A percentile compares a stretch with the other conserved stretches of the same genome.
Evolutionary conservation across 2,797 vertebrate species (phyloP).

Genomic region (Hemibagrus guttatus): DNA sequence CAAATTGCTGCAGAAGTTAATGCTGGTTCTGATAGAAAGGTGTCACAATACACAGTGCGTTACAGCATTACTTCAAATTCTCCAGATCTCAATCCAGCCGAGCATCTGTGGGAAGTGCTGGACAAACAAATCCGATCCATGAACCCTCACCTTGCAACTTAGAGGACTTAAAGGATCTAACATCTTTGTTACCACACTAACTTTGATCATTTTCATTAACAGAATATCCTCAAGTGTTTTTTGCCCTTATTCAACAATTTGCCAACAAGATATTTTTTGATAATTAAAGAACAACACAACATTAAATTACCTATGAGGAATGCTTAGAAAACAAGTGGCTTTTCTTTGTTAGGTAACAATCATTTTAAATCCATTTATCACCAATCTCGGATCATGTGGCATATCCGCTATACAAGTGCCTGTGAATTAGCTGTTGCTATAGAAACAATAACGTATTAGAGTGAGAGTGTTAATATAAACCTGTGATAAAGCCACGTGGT

Average conservation of each 20-base stretch:
- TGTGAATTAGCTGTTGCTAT: not conserved
- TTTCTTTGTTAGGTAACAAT: not conserved
- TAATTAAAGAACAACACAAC: not conserved
- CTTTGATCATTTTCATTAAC: not conserved
- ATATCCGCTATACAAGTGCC: not conserved
- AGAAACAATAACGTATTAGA: constrained; percentile 2
- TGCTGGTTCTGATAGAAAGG: too few relatives aligned
- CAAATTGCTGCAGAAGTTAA: too few relatives aligned
- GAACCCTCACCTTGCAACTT: too few relatives aligned
- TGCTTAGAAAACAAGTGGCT: not conserved
- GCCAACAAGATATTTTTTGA: not conserved
- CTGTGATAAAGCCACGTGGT: not conserved
- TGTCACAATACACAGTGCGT: too few relatives aligned
- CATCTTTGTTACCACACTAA: not conserved
- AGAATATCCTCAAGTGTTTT: not conserved
- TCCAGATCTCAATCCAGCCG: too few relatives aligned
- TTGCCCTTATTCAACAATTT: not conserved
- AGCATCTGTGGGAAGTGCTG: too few relatives aligned
- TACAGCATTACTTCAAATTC: too few relatives aligned
- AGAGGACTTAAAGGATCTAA: too few relatives aligned
- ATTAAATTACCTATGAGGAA: not conserved
- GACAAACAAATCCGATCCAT: too few relatives aligned
- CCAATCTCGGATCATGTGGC: not conserved
- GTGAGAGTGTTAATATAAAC: not conserved
- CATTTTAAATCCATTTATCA: not conserved